These are phyloP conservation scores for Polypedilum vanderplanki DNA, from an alignment of 1,140 invertebrate species.

Conservation along the genomic window DNA sequence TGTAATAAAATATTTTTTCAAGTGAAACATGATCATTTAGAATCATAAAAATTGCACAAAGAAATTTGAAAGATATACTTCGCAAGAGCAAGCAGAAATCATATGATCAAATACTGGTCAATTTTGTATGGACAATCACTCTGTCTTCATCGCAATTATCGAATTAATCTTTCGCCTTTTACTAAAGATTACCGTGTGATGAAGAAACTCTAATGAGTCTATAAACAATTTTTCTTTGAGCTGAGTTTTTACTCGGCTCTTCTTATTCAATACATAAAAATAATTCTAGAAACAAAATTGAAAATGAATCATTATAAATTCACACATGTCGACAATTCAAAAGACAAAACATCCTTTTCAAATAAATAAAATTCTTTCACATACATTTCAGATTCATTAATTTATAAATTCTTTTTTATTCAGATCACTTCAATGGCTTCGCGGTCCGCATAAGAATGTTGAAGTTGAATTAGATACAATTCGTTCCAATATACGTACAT, in stretches of 20 bases:
- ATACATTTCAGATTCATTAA: constrained; percentile 1
- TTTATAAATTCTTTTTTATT: constrained; percentile 14
- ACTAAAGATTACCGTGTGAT: neutral
- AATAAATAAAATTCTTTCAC: neutral
- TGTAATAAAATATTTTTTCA: too few relatives aligned
- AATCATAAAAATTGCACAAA: neutral
- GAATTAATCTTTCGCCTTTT: too few relatives aligned
- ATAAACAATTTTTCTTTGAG: neutral
- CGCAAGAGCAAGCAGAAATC: too few relatives aligned
- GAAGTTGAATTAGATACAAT: constrained; percentile 62
- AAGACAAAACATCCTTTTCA: too few relatives aligned
- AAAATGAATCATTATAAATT: too few relatives aligned
- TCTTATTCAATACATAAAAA: neutral
- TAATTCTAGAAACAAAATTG: too few relatives aligned
- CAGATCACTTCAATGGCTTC: constrained; percentile 66
- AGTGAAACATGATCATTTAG: neutral
- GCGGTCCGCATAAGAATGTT: constrained; percentile 67
- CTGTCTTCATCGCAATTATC: neutral
- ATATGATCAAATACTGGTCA: too few relatives aligned
- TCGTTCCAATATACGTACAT: constrained; percentile 55
- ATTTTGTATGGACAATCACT: too few relatives aligned
- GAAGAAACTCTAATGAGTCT: neutral
- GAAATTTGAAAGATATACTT: too few relatives aligned
- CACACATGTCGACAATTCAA: too few relatives aligned
- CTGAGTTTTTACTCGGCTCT: too few relatives aligned